Conservation (phyloP, 2,888 invertebrate genomes). For the Drosophila anomelani region DNA sequence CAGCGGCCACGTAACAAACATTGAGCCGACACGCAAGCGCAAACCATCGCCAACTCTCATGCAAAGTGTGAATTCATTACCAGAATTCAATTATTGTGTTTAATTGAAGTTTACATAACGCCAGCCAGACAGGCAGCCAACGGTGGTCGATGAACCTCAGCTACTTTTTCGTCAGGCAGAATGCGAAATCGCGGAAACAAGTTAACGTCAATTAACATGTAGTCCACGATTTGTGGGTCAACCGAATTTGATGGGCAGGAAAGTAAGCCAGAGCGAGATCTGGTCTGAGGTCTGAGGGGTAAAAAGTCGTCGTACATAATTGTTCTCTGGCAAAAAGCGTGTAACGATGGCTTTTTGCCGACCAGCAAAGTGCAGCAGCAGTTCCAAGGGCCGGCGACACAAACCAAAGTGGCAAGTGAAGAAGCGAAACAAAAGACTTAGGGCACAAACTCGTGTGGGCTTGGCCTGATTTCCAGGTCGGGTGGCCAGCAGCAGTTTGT, state of each 20-base stretch:
- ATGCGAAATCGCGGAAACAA: constrained; percentile 34
- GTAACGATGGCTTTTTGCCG: constrained; percentile 23
- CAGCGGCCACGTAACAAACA: constrained; percentile 30
- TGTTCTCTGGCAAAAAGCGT: constrained; percentile 28
- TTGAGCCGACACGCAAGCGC: constrained; percentile 33
- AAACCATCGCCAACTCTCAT: constrained; percentile 26
- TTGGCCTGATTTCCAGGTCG: constrained; percentile 39
- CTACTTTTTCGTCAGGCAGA: constrained; percentile 16
- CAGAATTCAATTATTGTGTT: constrained; percentile 29
- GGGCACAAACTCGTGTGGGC: constrained; percentile 58
- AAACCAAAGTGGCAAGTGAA: constrained; percentile 20
- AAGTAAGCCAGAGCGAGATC: constrained; percentile 31
- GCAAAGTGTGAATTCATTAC: constrained; percentile 49
- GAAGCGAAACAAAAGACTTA: constrained; percentile 65
- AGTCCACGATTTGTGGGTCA: constrained; percentile 51
- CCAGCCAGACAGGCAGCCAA: constrained; percentile 7
- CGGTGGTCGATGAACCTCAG: constrained; percentile 36
- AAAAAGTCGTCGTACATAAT: constrained; percentile 24
- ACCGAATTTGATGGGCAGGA: constrained; percentile 36
- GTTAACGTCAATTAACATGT: constrained; percentile 38
- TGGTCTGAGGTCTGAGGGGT: not conserved
- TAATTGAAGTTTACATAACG: constrained; percentile 40
- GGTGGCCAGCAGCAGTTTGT: constrained; percentile 30
- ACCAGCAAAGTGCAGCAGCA: constrained; percentile 17
- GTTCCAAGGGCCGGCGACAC: constrained; percentile 29